Conservation (phyloP, 2,888 invertebrate genomes). For the Drosophila picticornis region DNA sequence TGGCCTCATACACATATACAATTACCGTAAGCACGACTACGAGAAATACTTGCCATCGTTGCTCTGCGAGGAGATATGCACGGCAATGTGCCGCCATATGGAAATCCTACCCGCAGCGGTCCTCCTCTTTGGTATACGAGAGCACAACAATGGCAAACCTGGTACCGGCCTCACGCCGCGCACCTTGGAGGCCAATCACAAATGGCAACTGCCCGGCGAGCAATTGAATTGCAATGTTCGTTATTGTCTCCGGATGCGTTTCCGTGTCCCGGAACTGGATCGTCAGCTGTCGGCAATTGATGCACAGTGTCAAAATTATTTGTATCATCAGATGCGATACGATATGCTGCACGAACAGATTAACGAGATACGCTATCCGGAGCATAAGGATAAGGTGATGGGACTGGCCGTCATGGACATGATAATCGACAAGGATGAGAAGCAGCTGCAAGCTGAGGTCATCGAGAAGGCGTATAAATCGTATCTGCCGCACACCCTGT, state of each 20-base stretch:
- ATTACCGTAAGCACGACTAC: constrained; percentile 72
- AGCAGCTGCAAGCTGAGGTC: constrained; percentile 88
- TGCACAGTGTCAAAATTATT: constrained; percentile 92
- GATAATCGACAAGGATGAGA: constrained; percentile 93
- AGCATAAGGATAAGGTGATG: constrained; percentile 91
- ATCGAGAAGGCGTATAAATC: constrained; percentile 92
- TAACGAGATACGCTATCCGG: constrained; percentile 91
- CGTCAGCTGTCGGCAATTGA: constrained; percentile 86
- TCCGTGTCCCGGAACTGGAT: constrained; percentile 87
- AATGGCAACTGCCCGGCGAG: constrained; percentile 90
- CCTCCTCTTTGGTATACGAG: constrained; percentile 91
- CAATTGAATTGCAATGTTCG: constrained; percentile 86
- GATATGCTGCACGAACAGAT: constrained; percentile 93
- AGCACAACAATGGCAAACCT: constrained; percentile 81
- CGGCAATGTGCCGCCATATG: constrained; percentile 89
- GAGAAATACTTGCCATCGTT: constrained; percentile 80
- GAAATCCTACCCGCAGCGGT: constrained; percentile 91
- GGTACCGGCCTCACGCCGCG: background rate
- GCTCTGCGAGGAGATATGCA: constrained; percentile 89
- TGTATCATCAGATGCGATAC: constrained; percentile 92
- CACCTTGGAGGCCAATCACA: constrained; percentile 62
- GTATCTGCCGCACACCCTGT: constrained; percentile 92
- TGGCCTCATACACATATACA: constrained; percentile 75
- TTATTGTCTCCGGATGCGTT: constrained; percentile 92
- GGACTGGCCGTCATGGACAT: constrained; percentile 95